Base-by-base conservation (phyloP, 37 sponge, comb jelly and placozoan genomes). In the Corticium candelabrum region DNA sequence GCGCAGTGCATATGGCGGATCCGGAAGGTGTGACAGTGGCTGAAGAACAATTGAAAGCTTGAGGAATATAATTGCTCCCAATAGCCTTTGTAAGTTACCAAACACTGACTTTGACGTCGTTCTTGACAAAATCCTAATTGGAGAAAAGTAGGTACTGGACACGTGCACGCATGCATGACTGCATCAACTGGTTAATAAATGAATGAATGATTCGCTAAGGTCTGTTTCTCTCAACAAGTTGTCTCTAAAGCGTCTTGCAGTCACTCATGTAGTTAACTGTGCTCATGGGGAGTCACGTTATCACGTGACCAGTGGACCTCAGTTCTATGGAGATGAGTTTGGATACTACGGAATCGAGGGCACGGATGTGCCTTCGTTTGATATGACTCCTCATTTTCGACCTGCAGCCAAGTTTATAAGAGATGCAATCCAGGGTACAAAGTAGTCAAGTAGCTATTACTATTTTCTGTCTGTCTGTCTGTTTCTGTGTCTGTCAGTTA, bases 361-460 rank as follows among this genome's bases (percentile, higher is more conserved):
- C 36, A 78, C 76, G 1, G 89, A 89, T 74, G 39, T 82, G 40
- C 38, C 41, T 1, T 35, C 41, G 30, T 89, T 82, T 39, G 57
- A 82, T 37, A 73, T 89, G 37, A 69, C 76, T 0, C 37, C 70
- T 15, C 85, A 89, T 57, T 85, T 89, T 38, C 30, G 35, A 2
- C 74, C 69, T 2, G 62, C 82, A 1, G 40, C 30, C 3, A 68
- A 78, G 39, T 89, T 89, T 68, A 72, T 89, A 1, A 70, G 85
- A 37, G 56, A 74, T 34, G 85, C 83, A 4, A 2, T 50, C 62
- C 11, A 21, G 11, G 62, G 62, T 50, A 50, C 21, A 50, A 50
- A 50, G 21, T 50, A 50, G 21, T 50, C 11, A 50, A 27, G 21
- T 27, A 27, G 21, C 11, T 50, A 50, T 27, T 50, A 50, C 11